Evolutionary conservation across 1,140 invertebrate species (phyloP).

Genomic region (Drosophila kurseongensis): DNA sequence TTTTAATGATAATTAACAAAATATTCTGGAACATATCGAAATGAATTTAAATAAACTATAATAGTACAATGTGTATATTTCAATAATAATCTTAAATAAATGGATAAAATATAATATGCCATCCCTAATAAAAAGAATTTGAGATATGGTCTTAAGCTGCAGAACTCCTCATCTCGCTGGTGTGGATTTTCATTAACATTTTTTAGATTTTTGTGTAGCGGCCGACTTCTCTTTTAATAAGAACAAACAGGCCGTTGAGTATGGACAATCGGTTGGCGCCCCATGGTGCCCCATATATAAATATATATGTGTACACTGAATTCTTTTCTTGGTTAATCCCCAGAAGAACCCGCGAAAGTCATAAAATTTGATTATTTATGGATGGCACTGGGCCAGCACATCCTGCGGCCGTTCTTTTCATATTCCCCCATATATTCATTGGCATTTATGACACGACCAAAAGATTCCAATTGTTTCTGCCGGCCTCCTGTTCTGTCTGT

Average conservation of each 20-base stretch:
- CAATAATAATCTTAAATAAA: neutral
- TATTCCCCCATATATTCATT: constrained; percentile 58
- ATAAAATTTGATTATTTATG: constrained; percentile 83
- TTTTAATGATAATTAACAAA: neutral
- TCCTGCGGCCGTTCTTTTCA: constrained; percentile 63
- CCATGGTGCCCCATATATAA: constrained; percentile 72
- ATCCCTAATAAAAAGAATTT: constrained; percentile 5
- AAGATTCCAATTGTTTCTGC: constrained; percentile 78
- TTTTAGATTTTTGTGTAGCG: constrained; percentile 64
- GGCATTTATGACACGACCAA: constrained; percentile 79
- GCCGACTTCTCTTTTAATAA: constrained; percentile 59
- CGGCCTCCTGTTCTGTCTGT: constrained; percentile 47
- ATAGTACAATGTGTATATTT: too few species aligned
- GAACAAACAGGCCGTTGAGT: constrained; percentile 82
- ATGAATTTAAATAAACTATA: too few species aligned
- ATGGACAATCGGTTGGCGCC: constrained; percentile 78
- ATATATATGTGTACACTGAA: constrained; percentile 17
- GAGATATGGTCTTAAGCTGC: constrained; percentile 8
- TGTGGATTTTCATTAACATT: constrained; percentile 80
- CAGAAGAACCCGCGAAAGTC: constrained; percentile 63
- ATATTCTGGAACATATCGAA: neutral
- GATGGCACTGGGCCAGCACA: constrained; percentile 77
- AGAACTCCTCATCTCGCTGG: constrained; percentile 55
- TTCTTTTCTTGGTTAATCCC: constrained; percentile 66
- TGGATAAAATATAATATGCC: neutral